Percentiles rank a stretch among this genome's conserved stretches.
Evolutionary conservation across 2,888 invertebrate genomes (phyloP).

Genomic region (Eilema sororculum): DNA sequence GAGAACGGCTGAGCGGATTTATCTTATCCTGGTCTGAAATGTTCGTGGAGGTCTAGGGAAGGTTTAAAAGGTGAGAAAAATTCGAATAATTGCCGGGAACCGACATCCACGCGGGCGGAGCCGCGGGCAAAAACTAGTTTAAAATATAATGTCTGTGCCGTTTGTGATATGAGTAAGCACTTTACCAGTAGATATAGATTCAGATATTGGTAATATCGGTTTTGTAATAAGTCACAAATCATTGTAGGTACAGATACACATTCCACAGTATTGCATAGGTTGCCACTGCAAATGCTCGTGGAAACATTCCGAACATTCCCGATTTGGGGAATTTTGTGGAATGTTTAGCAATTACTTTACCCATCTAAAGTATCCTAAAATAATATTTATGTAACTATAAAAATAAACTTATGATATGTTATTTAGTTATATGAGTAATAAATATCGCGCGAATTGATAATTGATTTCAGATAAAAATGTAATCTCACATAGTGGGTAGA

Average conservation of each 20-base stretch:
- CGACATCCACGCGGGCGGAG: too few species aligned
- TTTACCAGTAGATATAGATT: neutral
- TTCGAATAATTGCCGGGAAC: too few species aligned
- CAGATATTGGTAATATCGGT: conserved; percentile 12
- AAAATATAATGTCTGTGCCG: neutral
- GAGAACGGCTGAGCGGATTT: too few species aligned
- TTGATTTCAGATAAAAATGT: neutral
- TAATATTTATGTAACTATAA: neutral
- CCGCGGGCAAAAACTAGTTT: too few species aligned
- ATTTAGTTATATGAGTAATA: neutral
- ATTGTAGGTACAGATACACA: conserved; percentile 23
- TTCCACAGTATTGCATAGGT: conserved; percentile 42
- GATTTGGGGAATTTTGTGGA: neutral
- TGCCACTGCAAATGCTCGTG: neutral
- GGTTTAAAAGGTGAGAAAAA: too few species aligned
- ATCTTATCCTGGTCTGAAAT: too few species aligned
- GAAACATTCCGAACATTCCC: neutral
- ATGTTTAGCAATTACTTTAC: neutral
- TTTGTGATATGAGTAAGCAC: neutral
- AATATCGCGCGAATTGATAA: neutral
- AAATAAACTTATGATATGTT: neutral
- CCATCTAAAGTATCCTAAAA: neutral
- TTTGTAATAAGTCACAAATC: conserved; percentile 33
- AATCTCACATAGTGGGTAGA: neutral
- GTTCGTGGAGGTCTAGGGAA: too few species aligned